Evolutionary conservation across 2,113 vertebrate genomes (phyloP), one percentile per base, ranked within the genome.

Genomic region (Pituophis catenifer): DNA sequence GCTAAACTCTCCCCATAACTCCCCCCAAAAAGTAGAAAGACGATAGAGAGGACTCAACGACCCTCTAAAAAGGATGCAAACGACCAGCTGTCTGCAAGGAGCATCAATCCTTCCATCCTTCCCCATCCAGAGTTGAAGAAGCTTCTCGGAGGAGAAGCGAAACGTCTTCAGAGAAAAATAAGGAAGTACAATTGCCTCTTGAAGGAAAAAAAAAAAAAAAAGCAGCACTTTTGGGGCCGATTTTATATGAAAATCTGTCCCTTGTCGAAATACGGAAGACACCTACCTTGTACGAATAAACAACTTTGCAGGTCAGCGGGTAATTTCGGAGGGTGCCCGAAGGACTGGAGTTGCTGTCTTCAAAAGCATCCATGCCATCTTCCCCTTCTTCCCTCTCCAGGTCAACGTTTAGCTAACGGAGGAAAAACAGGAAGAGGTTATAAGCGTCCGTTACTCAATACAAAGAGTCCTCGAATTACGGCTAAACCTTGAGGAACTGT

Each of bases 311-410:
- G 96, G 99, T 99, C 91, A 99, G 98, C 0, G 99, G 99, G 86
- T 99, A 99, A 96, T 99, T 99, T 94, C 99, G 97, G 88, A 99
- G 98, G n/a, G 99, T 99, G 92, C 99, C 99, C 50, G 99, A 99
- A 90, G 99, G 99, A 94, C 99, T 99, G 88, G 99, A 99, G 93
- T 99, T 99, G 97, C 99, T 99, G 97, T 99, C 99, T 90, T 99
- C 99, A 92, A 99, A 99, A 90, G 98, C 98, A 96, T 99, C 99
- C 99, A 99, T 99, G 95, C 98, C 99, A 95, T 99, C 99, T 93
- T 99, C 99, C 4, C 98, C 98, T 94, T 99, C 99, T 57, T 99
- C 99, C 90, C 98, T 98, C 92, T 99, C 99, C 33, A 98, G 94
- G 93, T 99, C 99, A 93, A 98, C 97, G 19, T 97, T 98, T n/a